These are phyloP conservation scores for Etheostoma cragini DNA, from an alignment of 2,113 vertebrate species.

Conservation along the genomic window DNA sequence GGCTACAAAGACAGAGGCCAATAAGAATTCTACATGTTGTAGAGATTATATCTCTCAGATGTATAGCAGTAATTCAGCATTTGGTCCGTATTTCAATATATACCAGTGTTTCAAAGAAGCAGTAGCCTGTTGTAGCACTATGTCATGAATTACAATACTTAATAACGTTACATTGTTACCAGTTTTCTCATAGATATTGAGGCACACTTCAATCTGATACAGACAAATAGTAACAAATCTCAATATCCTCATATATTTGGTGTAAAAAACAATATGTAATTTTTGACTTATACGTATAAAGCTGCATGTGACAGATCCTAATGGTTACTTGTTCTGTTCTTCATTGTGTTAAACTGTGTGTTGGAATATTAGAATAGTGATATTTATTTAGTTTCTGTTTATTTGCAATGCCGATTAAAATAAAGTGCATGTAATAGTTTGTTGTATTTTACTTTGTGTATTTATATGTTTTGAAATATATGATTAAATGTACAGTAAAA, in stretches of 20 bases:
- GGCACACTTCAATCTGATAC: conserved; percentile 12
- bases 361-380: conserved; percentile 48
- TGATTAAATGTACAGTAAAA: conserved; percentile 44
- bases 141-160: not conserved
- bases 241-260: conserved; percentile 6
- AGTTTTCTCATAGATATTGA: not conserved
- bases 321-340: not conserved
- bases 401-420: conserved; percentile 44
- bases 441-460: conserved; percentile 56
- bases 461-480: conserved; percentile 59
- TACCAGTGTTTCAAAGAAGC: conserved; percentile 49
- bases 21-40: not conserved
- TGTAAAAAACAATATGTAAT: not conserved
- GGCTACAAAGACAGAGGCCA: not conserved
- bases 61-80: not conserved
- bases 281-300: not conserved
- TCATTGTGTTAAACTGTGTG: conserved; percentile 26
- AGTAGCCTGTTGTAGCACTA: conserved; percentile 66
- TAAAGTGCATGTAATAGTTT: conserved; percentile 72
- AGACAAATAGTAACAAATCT: not conserved
- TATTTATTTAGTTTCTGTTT: conserved; percentile 73
- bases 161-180: conserved; percentile 42
- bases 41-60: conserved; percentile 1
- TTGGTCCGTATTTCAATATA: conserved; percentile 14
- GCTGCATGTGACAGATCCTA: not conserved